These are phyloP conservation scores for Caradrina kadenii DNA, from an alignment of 2,888 invertebrate genomes.

Conservation along the genomic window DNA sequence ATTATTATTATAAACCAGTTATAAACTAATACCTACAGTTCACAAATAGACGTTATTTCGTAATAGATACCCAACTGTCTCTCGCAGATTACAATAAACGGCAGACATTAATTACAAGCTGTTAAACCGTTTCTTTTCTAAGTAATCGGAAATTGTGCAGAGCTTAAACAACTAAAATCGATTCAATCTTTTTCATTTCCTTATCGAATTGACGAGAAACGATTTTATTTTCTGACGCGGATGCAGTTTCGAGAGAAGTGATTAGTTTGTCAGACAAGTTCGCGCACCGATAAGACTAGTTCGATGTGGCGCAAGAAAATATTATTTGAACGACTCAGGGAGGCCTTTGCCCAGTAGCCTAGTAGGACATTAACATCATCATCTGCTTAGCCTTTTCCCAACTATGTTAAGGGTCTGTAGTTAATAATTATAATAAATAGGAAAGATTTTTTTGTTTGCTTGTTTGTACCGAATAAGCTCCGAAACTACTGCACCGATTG, in stretches of 20 bases:
- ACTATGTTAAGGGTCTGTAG: too few relatives aligned
- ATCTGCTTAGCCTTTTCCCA: too few relatives aligned
- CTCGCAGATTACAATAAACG: conserved; percentile 8
- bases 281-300: too few relatives aligned
- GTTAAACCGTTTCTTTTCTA: conserved; percentile 29
- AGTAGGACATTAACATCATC: too few relatives aligned
- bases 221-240: not conserved
- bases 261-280: too few relatives aligned
- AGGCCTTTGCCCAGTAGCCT: too few relatives aligned
- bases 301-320: too few relatives aligned
- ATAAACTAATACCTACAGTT: not conserved
- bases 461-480: too few relatives aligned
- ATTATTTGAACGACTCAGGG: too few relatives aligned
- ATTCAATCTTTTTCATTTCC: conserved; percentile 20
- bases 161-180: conserved; percentile 1
- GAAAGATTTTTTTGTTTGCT: too few relatives aligned
- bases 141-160: conserved; percentile 2
- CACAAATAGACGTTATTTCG: conserved; percentile 8
- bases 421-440: too few relatives aligned
- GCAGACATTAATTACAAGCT: conserved; percentile 11
- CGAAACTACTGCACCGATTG: too few relatives aligned
- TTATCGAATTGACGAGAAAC: not conserved
- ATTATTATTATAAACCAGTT: not conserved
- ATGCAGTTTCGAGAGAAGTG: not conserved
- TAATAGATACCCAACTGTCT: conserved; percentile 21